Percentiles rank a stretch among this genome's conserved stretches.
Conservation (phyloP, 2,888 invertebrate genomes). For the Noctua pronuba region DNA sequence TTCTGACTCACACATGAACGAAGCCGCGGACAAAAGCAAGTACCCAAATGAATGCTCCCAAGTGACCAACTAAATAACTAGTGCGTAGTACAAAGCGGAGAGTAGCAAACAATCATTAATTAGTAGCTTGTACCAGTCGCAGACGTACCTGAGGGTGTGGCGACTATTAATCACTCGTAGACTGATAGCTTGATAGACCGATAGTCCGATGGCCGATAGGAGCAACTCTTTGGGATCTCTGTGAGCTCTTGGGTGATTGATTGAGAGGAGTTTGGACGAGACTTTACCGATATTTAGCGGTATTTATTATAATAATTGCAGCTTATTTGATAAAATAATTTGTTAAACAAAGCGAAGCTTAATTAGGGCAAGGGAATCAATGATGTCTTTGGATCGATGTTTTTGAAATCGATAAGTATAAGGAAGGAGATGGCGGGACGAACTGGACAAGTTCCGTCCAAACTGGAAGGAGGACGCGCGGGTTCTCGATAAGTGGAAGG, state of each 20-base stretch:
- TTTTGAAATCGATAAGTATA: not conserved
- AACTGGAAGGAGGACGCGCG: too few species aligned
- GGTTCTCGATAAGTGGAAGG: too few species aligned
- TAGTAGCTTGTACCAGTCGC: constrained; percentile 58
- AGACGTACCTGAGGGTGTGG: constrained; percentile 72
- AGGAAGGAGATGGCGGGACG: too few species aligned
- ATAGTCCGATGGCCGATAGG: constrained; percentile 44
- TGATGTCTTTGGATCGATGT: not conserved
- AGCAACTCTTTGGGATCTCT: constrained; percentile 68
- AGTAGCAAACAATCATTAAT: constrained; percentile 75
- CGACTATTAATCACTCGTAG: constrained; percentile 76
- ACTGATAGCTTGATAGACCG: constrained; percentile 47
- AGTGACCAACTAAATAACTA: constrained; percentile 18
- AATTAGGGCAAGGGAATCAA: not conserved
- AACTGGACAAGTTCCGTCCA: too few species aligned
- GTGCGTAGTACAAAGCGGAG: constrained; percentile 22
- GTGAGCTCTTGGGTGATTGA: constrained; percentile 61
- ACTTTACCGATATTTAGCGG: not conserved
- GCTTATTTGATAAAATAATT: not conserved
- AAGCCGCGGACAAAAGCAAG: not conserved
- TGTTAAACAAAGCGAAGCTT: not conserved
- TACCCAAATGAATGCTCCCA: constrained; percentile 13
- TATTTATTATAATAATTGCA: not conserved
- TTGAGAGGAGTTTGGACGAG: constrained; percentile 47
- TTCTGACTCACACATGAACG: not conserved